Conservation (phyloP, 2,113 vertebrate species). For the Craseonycteris thonglongyai region DNA sequence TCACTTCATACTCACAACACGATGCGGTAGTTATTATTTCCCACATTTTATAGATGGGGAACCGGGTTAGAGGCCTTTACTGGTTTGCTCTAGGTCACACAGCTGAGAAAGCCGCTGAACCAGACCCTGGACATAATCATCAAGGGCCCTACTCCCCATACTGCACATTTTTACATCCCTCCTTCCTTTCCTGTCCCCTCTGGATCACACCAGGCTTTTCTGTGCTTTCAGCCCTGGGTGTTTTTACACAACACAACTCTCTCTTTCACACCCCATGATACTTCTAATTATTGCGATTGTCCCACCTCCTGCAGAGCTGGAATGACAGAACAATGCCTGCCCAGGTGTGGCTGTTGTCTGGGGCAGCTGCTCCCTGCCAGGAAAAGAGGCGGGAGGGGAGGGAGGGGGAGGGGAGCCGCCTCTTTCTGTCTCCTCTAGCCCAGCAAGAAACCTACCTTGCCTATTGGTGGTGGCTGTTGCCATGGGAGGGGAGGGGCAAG, state of each 20-base stretch:
- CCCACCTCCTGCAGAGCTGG: background rate
- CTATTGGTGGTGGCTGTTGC: background rate
- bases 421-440: background rate
- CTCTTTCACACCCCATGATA: background rate
- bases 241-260: slow-evolving; percentile 12
- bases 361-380: slow-evolving; percentile 46
- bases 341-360: slow-evolving; percentile 46
- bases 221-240: background rate
- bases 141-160: background rate
- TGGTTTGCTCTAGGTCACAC: background rate
- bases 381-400: background rate
- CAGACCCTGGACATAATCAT: background rate
- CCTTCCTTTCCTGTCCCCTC: background rate
- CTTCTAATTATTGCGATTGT: slow-evolving; percentile 60
- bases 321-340: slow-evolving; percentile 42
- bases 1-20: slow-evolving; percentile 6
- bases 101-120: background rate
- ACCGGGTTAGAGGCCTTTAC: background rate
- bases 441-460: background rate
- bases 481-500: background rate
- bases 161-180: background rate
- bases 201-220: background rate
- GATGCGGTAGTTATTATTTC: slow-evolving; percentile 46
- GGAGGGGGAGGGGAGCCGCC: background rate
- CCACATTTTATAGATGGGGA: slow-evolving; percentile 23